These are phyloP conservation scores for Oryzias melastigma DNA, from an alignment of 2,113 vertebrate genomes.

Conservation along the genomic window DNA sequence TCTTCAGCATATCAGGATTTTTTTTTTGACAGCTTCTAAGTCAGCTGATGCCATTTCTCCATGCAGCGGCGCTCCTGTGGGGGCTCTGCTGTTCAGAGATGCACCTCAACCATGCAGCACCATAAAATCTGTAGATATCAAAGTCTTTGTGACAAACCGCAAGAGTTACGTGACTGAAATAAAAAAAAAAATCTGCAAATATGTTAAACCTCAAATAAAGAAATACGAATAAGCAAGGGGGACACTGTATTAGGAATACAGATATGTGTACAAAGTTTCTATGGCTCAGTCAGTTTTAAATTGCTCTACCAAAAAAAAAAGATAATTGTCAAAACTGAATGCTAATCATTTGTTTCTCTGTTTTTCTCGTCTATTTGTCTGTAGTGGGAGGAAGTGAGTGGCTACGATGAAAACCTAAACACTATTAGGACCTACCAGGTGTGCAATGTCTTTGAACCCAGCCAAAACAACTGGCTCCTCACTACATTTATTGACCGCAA, in stretches of 20 bases:
- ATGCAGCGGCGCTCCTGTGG: too few species aligned
- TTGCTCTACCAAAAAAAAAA: constrained; percentile 16
- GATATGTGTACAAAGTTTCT: constrained; percentile 41
- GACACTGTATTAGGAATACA: constrained; percentile 8
- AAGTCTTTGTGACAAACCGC: too few species aligned
- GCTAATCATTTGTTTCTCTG: constrained; percentile 16
- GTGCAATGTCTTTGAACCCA: constrained; percentile 97
- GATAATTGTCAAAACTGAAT: constrained; percentile 2
- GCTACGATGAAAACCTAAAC: constrained; percentile 98
- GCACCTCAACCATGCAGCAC: too few species aligned
- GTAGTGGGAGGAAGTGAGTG: constrained; percentile 99
- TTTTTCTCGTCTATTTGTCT: constrained; percentile 23
- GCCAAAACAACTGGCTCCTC: constrained; percentile 99
- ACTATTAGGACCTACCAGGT: constrained; percentile 99
- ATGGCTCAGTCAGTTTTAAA: constrained; percentile 30
- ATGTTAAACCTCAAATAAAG: too few species aligned
- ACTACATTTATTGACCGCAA: constrained; percentile 94
- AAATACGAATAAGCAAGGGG: too few species aligned
- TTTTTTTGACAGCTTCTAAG: too few species aligned
- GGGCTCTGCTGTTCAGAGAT: too few species aligned
- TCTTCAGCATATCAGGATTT: too few species aligned
- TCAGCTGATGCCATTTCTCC: too few species aligned
- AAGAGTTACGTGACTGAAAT: too few species aligned
- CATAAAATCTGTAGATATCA: too few species aligned
- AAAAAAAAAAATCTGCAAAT: too few species aligned